Base-by-base conservation (phyloP, 2,797 vertebrate species). In the Eremophila alpestris region DNA sequence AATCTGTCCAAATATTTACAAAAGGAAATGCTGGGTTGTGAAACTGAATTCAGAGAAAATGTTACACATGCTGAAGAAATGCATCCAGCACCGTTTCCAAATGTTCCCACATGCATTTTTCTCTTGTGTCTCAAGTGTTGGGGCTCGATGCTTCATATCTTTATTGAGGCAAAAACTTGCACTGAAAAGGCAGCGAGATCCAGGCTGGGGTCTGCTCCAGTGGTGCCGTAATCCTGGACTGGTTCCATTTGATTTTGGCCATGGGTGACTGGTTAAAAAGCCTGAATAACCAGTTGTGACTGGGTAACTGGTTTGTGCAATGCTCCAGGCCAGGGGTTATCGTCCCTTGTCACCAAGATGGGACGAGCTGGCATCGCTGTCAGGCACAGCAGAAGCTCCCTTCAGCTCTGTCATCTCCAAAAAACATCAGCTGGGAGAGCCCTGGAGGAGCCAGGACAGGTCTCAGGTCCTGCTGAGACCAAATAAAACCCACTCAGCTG, bases 21-120 rank as follows among this genome's bases (percentile, higher is more conserved):
- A 90, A 96, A 95, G 91, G 76, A 95, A 94, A 96, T 38, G 91
- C 79, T 95, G 89, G 73, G 76, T 96, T 97, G 94, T 95, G 96
- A 94, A 95, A 96, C 82, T 73, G 93, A 96, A 92, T 96, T 96
- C 82, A 59, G 94, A 94, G 89, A 86, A 96, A 96, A 95, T 76
- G 91, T 95, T 96, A 96, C 88, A 73, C 94, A 96, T 70, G 86
- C 89, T 60, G 65, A 95, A 96, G 93, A 96, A 96, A 96, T 95
- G 83, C 84, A 94, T 95, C 76, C 91, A 91, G 76, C 69, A 75
- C 1, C 1, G 63, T 64, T 96, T 96, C 94, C 93, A 94, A 82
- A 45, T 94, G 82, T 91, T 96, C 93, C 91, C 91, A 93, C 94
- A 69, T 93, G 83, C 87, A 93, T 96, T 94, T 96, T 95, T 95